Percentiles rank a stretch among this genome's conserved stretches.
Conservation (phyloP, 2,797 vertebrate species). For the Apogon hyalosoma region DNA sequence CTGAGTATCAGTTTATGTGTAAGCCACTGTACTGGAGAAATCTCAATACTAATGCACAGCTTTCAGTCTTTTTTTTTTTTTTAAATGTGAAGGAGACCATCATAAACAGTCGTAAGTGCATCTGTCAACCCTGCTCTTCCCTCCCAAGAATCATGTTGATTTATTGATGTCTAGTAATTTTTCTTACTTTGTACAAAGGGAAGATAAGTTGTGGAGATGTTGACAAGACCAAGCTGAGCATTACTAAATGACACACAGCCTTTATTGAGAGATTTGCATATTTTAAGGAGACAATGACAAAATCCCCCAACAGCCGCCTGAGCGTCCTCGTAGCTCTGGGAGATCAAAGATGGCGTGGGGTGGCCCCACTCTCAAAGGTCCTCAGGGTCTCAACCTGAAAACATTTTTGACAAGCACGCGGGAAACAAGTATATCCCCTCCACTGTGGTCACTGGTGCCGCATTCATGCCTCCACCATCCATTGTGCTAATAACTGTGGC, state of each 20-base stretch:
- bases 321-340: conserved; percentile 18
- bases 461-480: background rate
- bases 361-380: conserved; percentile 55
- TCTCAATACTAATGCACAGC: no score
- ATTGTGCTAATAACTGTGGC: conserved; percentile 30
- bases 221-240: conserved; percentile 45
- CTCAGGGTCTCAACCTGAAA: conserved; percentile 60
- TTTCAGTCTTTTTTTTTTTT: conserved; percentile 2
- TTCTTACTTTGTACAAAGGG: conserved; percentile 31
- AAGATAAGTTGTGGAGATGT: conserved; percentile 49
- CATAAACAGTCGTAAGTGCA: conserved; percentile 49
- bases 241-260: conserved; percentile 41
- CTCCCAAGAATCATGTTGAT: conserved; percentile 52
- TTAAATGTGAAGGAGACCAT: conserved; percentile 4
- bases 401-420: conserved; percentile 60
- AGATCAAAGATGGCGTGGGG: conserved; percentile 69
- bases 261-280: conserved; percentile 67
- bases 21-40: no score
- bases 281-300: conserved; percentile 60
- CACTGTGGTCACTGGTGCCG: conserved; percentile 39
- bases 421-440: conserved; percentile 56
- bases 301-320: conserved; percentile 26
- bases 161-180: conserved; percentile 59
- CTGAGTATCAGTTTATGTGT: no score
- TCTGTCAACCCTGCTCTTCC: conserved; percentile 20